Base-by-base conservation (phyloP, 2,888 invertebrate species). In the Lepidochitona cinerea region DNA sequence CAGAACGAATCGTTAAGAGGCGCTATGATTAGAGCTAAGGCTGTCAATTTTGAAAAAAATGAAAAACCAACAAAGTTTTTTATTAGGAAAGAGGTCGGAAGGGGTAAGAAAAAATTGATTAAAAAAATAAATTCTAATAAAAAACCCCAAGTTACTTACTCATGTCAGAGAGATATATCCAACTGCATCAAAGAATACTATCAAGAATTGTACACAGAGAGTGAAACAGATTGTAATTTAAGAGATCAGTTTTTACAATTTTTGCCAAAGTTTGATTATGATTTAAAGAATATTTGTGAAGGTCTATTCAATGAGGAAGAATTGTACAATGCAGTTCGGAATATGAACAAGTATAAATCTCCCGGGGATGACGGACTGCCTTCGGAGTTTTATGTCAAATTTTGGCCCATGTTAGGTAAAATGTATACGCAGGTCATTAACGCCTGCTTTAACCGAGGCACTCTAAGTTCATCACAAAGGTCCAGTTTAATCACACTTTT, bases 31-130 rank as follows among this genome's bases (percentile, higher is more conserved):
- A 23, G 59, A 23, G 59, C 59, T 4, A 59, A 59, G 26, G 59
- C 59, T 29, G 32, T 29, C 26, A 23, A 59, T 59, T 59, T 59
- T 29, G 59, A 59, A 23, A 18, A 59, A 32, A 26, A 9, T 14
- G 59, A 59, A 59, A 59, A 59, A 29, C 59, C 59, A 59, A 29
- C 59, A 14, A 59, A 29, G 29, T 59, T 29, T 59, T 59, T 59
- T 26, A 29, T 59, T 59, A 59, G 59, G 29, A 18, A 32, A 59
- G 59, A 59, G 29, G 23, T 29, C 26, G 59, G 59, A 14, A 59
- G 29, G 32, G 59, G 26, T 26, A 59, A 26, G 26, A 59, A 29
- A 26, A 59, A 59, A 26, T 23, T 59, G 59, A 59, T 59, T 26
- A 59, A 59, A 29, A 59, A 26, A 29, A 29, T 59, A 14, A 59